A percentile compares a stretch with the other conserved stretches of the same genome.
These are phyloP conservation scores for Nomada goodeniana DNA, from an alignment of 2,888 invertebrate species.

Conservation along the genomic window DNA sequence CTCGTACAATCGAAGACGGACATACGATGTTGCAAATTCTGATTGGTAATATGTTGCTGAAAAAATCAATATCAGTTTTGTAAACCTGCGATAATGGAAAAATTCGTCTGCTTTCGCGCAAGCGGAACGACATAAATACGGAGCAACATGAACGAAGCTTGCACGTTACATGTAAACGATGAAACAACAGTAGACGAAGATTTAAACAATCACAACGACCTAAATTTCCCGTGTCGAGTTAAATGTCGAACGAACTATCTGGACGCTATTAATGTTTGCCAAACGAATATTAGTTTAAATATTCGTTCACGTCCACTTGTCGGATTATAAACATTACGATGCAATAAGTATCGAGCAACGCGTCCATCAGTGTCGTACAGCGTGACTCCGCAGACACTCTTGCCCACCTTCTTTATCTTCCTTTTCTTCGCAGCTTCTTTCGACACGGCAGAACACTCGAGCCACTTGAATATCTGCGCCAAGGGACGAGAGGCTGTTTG, in stretches of 20 bases:
- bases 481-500: slow-evolving; percentile 66
- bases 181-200: too few relatives aligned
- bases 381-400: slow-evolving; percentile 44
- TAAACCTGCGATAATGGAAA: neutral
- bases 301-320: neutral
- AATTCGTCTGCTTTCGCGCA: neutral
- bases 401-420: slow-evolving; percentile 8
- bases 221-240: too few relatives aligned
- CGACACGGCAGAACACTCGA: slow-evolving; percentile 40
- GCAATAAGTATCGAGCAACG: neutral
- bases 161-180: too few relatives aligned
- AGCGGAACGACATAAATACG: neutral
- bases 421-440: slow-evolving; percentile 35
- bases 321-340: neutral
- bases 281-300: too few relatives aligned
- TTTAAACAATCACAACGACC: too few relatives aligned
- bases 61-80: neutral
- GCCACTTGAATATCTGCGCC: slow-evolving; percentile 40
- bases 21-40: slow-evolving; percentile 32
- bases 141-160: too few relatives aligned
- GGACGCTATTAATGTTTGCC: too few relatives aligned
- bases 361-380: slow-evolving; percentile 33
- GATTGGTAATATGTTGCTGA: slow-evolving; percentile 1
- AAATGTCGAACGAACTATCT: too few relatives aligned
- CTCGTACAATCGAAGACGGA: slow-evolving; percentile 22